Evolutionary conservation across 2,113 vertebrate species (phyloP), one percentile per base, ranked within the genome.

Genomic region (Dicaeum eximium): DNA sequence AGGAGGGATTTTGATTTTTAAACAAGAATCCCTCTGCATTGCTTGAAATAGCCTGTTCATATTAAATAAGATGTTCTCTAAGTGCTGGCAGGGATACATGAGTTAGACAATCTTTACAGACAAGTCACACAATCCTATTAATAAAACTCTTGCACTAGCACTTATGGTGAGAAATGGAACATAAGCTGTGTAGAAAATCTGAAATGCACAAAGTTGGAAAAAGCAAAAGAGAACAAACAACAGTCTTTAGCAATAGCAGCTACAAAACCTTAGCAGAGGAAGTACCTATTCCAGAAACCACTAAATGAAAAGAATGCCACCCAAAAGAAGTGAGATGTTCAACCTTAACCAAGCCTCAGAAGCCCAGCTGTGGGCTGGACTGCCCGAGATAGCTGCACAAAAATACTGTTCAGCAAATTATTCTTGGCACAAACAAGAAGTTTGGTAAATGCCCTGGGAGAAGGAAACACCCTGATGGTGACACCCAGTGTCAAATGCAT

Each of bases 351-450:
- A 71, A 88, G 33, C 22, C 37, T 51, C 85, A 73, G 13, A 80
- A 95, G n/a, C 10, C 51, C 88, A 64, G 50, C 21, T 23, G 40
- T 66, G 74, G 90, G 57, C 31, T 58, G 65, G 83, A 97, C 88
- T 79, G 64, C 62, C 51, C 82, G 92, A 86, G 92, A 90, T 90
- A 93, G 14, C 40, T n/a, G 67, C 71, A 75, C 71, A 94, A 95
- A 97, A 95, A 91, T 92, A 96, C 54, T 84, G 90, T 96, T 95
- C 91, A 96, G 96, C 95, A 97, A 96, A 95, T 97, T 93, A 96
- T 96, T 93, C 91, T 96, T 97, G 96, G 96, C 97, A 96, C 90
- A 96, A 97, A 96, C 96, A 97, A 96, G 21, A 45, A 90, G 86
- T 80, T 88, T 95, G 88, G 94, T 96, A 96, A 97, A 96, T 96